These are phyloP conservation scores for Drosophila mimetica DNA, from an alignment of 2,888 invertebrate species.

Conservation along the genomic window DNA sequence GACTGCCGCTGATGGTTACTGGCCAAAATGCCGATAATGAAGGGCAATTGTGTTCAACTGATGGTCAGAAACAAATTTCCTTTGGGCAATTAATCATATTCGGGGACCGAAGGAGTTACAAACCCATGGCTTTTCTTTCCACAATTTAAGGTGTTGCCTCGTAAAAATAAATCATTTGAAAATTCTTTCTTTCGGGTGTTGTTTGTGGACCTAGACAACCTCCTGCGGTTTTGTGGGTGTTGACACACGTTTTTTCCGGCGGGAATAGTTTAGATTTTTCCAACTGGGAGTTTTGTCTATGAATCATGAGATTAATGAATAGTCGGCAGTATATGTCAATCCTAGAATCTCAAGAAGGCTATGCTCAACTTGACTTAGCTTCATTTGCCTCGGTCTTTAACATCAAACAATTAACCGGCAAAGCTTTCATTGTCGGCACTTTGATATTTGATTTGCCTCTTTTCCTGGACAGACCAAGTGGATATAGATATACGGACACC, in stretches of 20 bases:
- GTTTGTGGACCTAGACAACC: conserved; percentile 48
- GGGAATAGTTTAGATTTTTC: conserved; percentile 14
- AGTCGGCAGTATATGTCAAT: conserved; percentile 62
- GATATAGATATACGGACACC: conserved; percentile 5
- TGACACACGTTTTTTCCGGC: conserved; percentile 60
- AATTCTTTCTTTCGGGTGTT: conserved; percentile 36
- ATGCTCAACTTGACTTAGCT: conserved; percentile 5
- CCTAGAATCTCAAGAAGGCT: conserved; percentile 57
- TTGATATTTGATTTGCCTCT: conserved; percentile 80
- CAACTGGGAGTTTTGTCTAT: conserved; percentile 36
- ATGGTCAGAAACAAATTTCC: conserved; percentile 62
- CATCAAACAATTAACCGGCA: conserved; percentile 63
- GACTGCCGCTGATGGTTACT: conserved; percentile 48
- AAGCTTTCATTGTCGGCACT: conserved; percentile 58
- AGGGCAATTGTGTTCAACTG: conserved; percentile 75
- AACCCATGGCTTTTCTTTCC: conserved; percentile 53
- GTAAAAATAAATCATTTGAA: conserved; percentile 74
- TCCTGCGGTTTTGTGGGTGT: conserved; percentile 80
- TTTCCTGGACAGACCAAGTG: conserved; percentile 45
- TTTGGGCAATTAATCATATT: conserved; percentile 74
- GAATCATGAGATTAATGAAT: conserved; percentile 73
- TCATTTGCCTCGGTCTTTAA: conserved; percentile 29
- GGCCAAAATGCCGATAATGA: conserved; percentile 77
- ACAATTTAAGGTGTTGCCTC: conserved; percentile 79
- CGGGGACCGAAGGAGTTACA: conserved; percentile 40